A percentile compares a stretch with the other conserved stretches of the same genome.
Evolutionary conservation across 1,140 invertebrate genomes (phyloP).

Genomic region (Hylaeus anthracinus): DNA sequence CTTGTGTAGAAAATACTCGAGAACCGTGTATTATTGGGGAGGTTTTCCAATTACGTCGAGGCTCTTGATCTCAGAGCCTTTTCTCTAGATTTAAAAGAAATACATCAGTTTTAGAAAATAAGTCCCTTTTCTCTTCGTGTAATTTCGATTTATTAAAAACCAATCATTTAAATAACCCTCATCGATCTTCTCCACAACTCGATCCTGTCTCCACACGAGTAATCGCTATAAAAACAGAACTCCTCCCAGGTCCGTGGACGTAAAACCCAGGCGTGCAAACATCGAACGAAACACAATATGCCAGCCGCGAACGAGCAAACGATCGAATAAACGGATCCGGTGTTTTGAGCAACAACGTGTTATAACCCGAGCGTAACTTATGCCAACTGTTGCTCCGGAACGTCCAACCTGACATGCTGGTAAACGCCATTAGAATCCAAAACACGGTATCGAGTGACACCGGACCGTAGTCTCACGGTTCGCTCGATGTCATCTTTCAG

Average conservation of each 20-base stretch:
- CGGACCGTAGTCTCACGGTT: conserved; percentile 42
- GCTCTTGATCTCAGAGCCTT: no score
- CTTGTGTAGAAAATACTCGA: no score
- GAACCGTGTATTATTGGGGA: no score
- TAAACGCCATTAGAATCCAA: conserved; percentile 46
- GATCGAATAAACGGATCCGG: conserved; percentile 22
- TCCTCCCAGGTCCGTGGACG: background rate
- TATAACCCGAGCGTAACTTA: conserved; percentile 39
- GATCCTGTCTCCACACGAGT: conserved; percentile 1
- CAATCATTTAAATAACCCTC: no score
- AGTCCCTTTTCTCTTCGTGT: no score
- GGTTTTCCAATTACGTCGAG: no score
- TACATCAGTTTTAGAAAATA: no score
- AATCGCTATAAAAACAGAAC: conserved; percentile 28
- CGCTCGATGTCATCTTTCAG: conserved; percentile 58
- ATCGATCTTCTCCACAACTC: background rate
- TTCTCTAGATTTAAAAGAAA: no score
- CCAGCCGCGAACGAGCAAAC: conserved; percentile 25
- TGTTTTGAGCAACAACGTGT: conserved; percentile 38
- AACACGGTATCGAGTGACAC: conserved; percentile 48
- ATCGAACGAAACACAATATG: background rate
- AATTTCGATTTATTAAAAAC: no score
- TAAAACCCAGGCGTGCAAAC: conserved; percentile 20
- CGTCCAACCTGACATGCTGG: conserved; percentile 34
- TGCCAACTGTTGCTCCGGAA: conserved; percentile 35